These are phyloP conservation scores for Cyprinus carpio DNA, from an alignment of 2,113 vertebrate species.

Conservation along the genomic window DNA sequence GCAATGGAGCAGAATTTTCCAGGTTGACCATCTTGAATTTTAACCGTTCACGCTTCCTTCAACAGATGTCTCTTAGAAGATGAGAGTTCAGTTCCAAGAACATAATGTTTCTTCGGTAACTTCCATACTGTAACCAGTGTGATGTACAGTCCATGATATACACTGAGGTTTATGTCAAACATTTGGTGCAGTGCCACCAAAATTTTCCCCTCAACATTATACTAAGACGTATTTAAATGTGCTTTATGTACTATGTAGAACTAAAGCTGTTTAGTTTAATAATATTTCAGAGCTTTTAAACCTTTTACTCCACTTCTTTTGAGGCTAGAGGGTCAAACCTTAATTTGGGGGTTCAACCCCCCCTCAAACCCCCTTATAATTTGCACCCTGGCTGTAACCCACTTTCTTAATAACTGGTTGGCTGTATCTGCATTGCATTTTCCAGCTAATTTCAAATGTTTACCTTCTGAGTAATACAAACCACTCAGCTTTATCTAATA, in stretches of 20 bases:
- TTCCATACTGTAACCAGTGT: too few species aligned
- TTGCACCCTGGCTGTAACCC: not conserved
- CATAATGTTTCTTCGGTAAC: too few species aligned
- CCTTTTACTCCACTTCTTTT: not conserved
- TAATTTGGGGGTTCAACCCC: not conserved
- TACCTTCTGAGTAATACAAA: slow-evolving; percentile 19
- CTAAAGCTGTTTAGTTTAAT: not conserved
- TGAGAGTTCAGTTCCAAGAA: too few species aligned
- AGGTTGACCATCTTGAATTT: not conserved
- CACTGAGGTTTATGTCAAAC: too few species aligned
- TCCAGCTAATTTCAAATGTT: slow-evolving; percentile 7
- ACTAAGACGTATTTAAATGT: too few species aligned
- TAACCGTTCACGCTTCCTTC: too few species aligned
- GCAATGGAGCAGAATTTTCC: not conserved
- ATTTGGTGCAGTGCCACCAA: not conserved
- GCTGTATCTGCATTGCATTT: slow-evolving; percentile 9
- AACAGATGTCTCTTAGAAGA: too few species aligned
- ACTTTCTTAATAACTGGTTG: not conserved
- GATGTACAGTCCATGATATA: too few species aligned
- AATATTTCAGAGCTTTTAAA: not conserved
- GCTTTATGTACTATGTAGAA: too few species aligned
- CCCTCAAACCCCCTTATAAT: not conserved
- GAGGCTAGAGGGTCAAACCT: not conserved
- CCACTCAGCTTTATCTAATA: slow-evolving; percentile 30
- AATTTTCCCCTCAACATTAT: not conserved